phyloP scores from a whole-genome alignment of 2,797 vertebrate species.

The Galaxias olidus region DNA sequence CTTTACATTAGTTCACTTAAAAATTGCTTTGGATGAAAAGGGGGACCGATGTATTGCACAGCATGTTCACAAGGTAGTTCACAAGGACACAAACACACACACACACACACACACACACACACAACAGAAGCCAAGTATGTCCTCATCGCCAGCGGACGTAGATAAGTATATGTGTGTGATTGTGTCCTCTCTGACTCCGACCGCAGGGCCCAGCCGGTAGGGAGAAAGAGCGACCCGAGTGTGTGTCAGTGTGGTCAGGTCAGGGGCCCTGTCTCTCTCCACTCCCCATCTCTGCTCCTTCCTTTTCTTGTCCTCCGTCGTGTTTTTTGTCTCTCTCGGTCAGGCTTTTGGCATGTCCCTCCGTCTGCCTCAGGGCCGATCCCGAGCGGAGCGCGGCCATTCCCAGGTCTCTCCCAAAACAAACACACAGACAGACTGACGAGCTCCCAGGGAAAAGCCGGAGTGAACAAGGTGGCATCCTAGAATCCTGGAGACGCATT shows the following conservation, averaged over 20 bases:
- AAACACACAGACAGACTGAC: conserved; percentile 54
- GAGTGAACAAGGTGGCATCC: background rate
- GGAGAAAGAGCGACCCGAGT: conserved; percentile 64
- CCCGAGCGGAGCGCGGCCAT: conserved; percentile 44
- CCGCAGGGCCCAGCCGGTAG: conserved; percentile 75
- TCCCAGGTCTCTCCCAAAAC: conserved; percentile 53
- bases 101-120: conserved; percentile 45
- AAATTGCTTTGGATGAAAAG: conserved; percentile 51
- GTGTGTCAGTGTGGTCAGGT: conserved; percentile 76
- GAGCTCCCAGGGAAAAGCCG: conserved; percentile 3
- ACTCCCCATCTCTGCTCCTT: conserved; percentile 32
- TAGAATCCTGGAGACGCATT: background rate
- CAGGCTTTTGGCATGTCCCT: conserved; percentile 59
- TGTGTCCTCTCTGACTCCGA: conserved; percentile 56
- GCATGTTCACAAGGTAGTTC: background rate
- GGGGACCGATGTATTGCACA: conserved; percentile 22
- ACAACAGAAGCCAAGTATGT: conserved; percentile 70
- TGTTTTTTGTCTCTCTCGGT: conserved; percentile 34
- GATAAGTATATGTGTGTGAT: conserved; percentile 72
- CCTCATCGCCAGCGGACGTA: conserved; percentile 72
- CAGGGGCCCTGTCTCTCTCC: conserved; percentile 55
- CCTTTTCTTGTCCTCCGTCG: conserved; percentile 26
- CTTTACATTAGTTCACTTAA: conserved; percentile 47
- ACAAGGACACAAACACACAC: conserved; percentile 4
- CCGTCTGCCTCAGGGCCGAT: conserved; percentile 51